Conservation (phyloP, 1,140 invertebrate species). For the Pinna nobilis region DNA sequence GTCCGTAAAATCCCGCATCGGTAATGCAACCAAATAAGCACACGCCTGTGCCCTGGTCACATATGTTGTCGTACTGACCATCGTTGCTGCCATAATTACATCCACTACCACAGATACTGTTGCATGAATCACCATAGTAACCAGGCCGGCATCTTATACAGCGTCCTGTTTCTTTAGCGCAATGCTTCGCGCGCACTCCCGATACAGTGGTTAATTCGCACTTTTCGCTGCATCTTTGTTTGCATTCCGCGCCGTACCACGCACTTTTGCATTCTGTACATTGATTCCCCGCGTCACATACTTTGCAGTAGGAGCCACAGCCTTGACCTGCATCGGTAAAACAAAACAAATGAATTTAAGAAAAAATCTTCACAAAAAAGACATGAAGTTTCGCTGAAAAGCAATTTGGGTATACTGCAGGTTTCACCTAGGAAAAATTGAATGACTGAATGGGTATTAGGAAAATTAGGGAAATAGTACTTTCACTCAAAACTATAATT, state of each 20-base stretch:
- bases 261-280: background rate
- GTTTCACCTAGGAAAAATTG: too few relatives aligned
- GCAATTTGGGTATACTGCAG: too few relatives aligned
- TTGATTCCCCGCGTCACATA: background rate
- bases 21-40: conserved; percentile 5
- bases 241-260: conserved; percentile 15
- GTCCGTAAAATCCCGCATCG: background rate
- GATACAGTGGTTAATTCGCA: background rate
- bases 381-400: too few relatives aligned
- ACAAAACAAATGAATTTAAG: too few relatives aligned
- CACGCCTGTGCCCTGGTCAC: background rate
- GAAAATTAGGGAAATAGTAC: too few relatives aligned
- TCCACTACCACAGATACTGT: conserved; percentile 2
- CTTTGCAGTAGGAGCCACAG: background rate
- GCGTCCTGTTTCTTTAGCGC: conserved; percentile 3
- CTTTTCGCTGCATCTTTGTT: background rate
- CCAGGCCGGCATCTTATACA: conserved; percentile 1
- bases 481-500: too few relatives aligned
- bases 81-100: background rate
- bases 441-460: too few relatives aligned
- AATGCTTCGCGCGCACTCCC: background rate
- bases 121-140: conserved; percentile 9
- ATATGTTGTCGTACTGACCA: background rate
- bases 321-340: background rate
- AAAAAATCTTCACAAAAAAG: too few relatives aligned